Evolutionary conservation across 2,797 vertebrate species (phyloP).

Genomic region (Ptychobarbus kaznakovi): DNA sequence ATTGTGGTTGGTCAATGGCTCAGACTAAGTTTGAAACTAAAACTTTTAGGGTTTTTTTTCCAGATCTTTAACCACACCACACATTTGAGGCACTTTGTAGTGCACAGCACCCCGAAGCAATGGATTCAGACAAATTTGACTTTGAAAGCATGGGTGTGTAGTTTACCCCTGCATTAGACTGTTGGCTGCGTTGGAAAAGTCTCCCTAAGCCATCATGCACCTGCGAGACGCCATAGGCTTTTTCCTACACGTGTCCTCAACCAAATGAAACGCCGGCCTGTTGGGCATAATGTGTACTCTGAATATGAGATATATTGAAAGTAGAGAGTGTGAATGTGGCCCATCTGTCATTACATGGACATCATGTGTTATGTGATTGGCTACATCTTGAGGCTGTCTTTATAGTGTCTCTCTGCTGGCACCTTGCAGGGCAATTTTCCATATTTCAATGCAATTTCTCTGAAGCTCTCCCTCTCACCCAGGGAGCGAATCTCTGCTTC

Average conservation of each 20-base stretch:
- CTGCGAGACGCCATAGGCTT: conserved; percentile 4
- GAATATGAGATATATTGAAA: conserved; percentile 36
- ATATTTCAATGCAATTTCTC: conserved; percentile 45
- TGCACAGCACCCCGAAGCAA: neutral
- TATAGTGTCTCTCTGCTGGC: conserved; percentile 30
- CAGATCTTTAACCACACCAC: neutral
- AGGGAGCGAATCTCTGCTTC: conserved; percentile 30
- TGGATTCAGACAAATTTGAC: neutral
- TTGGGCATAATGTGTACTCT: conserved; percentile 17
- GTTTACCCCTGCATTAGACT: neutral
- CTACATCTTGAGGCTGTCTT: conserved; percentile 40
- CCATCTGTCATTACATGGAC: conserved; percentile 49
- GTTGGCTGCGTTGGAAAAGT: conserved; percentile 9
- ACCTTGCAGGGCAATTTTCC: conserved; percentile 48
- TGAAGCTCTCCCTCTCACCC: conserved; percentile 32
- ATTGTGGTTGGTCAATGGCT: neutral
- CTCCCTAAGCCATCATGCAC: conserved; percentile 18
- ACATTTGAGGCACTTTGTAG: neutral
- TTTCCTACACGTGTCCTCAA: conserved; percentile 22
- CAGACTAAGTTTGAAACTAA: neutral
- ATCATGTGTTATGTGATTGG: conserved; percentile 47
- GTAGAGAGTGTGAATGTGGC: conserved; percentile 34
- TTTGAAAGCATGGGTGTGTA: conserved; percentile 14
- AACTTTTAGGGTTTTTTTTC: neutral
- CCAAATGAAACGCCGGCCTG: neutral